Conservation (phyloP, 2,888 invertebrate species). For the Cheilosia impressa region DNA sequence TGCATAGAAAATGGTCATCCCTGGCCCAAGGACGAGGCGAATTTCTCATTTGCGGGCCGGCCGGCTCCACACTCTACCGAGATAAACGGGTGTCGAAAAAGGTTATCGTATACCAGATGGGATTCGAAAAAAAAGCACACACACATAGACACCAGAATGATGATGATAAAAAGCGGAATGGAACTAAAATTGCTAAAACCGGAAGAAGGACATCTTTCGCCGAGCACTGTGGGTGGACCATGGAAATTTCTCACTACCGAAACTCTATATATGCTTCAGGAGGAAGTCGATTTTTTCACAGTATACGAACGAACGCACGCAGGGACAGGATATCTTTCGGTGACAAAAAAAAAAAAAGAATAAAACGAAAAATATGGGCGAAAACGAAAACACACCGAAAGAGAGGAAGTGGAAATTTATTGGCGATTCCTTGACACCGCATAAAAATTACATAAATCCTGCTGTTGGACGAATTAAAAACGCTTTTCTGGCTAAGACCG, state of each 20-base stretch:
- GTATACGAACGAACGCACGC: slow-evolving; percentile 34
- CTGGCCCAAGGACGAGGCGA: slow-evolving; percentile 6
- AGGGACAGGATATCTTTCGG: slow-evolving; percentile 36
- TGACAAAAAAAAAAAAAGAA: slow-evolving; percentile 6
- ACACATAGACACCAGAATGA: slow-evolving; percentile 38
- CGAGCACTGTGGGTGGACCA: slow-evolving; percentile 28
- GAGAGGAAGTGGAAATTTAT: slow-evolving; percentile 68
- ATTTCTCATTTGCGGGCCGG: slow-evolving; percentile 46
- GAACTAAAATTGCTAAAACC: slow-evolving; percentile 31
- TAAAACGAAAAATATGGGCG: background rate
- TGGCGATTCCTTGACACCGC: slow-evolving; percentile 70
- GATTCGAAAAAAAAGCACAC: background rate
- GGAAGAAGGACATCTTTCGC: slow-evolving; percentile 23
- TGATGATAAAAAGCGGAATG: slow-evolving; percentile 29
- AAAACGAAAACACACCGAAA: slow-evolving; percentile 19
- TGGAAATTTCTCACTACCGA: slow-evolving; percentile 29
- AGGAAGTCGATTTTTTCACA: slow-evolving; percentile 53
- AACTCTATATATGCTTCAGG: background rate
- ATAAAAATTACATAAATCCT: slow-evolving; percentile 75
- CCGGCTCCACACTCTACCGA: slow-evolving; percentile 22
- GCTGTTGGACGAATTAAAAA: slow-evolving; percentile 67
- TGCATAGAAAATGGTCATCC: slow-evolving; percentile 55
- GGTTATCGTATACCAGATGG: slow-evolving; percentile 58
- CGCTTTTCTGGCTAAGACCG: slow-evolving; percentile 31
- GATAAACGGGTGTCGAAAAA: slow-evolving; percentile 69